Evolutionary conservation across 2,113 vertebrate species (phyloP), one percentile per base, ranked within the genome.

Genomic region (Phalacrocorax carbo): DNA sequence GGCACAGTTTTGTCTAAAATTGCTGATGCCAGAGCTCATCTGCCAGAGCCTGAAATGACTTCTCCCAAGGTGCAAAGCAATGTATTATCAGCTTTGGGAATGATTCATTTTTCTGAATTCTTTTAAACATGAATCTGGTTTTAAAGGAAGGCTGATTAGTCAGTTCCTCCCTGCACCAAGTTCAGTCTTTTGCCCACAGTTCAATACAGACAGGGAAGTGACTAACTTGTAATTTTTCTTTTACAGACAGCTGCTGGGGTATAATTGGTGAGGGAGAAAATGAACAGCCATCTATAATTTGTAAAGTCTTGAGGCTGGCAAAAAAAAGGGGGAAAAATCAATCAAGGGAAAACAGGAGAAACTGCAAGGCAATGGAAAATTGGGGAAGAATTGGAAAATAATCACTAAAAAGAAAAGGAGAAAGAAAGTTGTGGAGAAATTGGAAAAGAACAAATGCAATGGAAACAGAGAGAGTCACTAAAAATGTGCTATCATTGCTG

Each of bases 141-240:
- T 58, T 76, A 95, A 96, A 95, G 84, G 55, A 93, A 90, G 60
- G 54, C 64, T 97, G 95, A 97, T 97, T 97, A 97, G 93, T 90
- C 91, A 97, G 91, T 94, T 96, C 95, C 94, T 97, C 78, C 62
- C 82, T 90, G 46, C 70, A 97, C 70, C 82, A 90, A 95, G 91
- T 94, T 97, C 82, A 87, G 82, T 91, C 73, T 93, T 95, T 95
- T 91, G 87, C 91, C 87, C 91, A 80, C 75, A 94, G 89, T 96
- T 95, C 87, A 95, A 73, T 88, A 73, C 58, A 83, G 78, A 88
- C 27, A 89, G 62, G 81, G 71, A 96, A 97, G 91, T 95, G 96
- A 97, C 93, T 95, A 94, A 92, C 70, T 91, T 89, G 89, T 69
- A 48, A 77, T 82, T 93, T 95, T 92, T 82, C 62, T 87, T 94